Base-by-base conservation (phyloP, 1,140 invertebrate genomes). In the Megathymus violae region DNA sequence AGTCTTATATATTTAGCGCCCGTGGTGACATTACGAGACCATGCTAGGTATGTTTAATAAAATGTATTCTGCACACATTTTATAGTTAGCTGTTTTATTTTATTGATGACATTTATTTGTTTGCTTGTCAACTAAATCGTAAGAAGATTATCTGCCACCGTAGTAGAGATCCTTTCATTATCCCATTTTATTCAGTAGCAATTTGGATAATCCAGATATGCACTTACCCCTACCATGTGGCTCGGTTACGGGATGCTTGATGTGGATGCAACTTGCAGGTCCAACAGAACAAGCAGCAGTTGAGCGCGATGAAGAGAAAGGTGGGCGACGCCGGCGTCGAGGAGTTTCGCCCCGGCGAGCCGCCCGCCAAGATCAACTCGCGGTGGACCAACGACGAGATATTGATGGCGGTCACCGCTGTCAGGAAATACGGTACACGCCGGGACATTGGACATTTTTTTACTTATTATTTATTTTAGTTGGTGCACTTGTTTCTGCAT, bases 371-470 rank as follows among this genome's bases (percentile, higher is more conserved):
- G 70, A 95, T 97, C 36, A 97, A 97, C 85, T 94, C 96, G 0
- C 93, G 97, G 46, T 99, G 98, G 98, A 97, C 96, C 9, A 96
- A 97, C 73, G 98, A 99, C 72, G 98, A 99, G 91, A 89, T 98
- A 5, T 89, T 98, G 5, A 90, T 99, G 60, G 98, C 97, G 7
- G 96, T 98, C 19, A 96, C 98, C 89, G 98, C 97, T 85, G 95
- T 99, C 27, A 93, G 97, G 41, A 97, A 98, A 87, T 99, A 97
- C 91, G 98, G 98, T 73, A 73, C 72, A 71, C 13, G 11, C 11
- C n/a, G n/a, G n/a, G n/a, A n/a, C n/a, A n/a, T n/a, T n/a, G n/a
- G n/a, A n/a, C n/a, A n/a, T n/a, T n/a, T n/a, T n/a, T n/a, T n/a
- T n/a, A n/a, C n/a, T n/a, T n/a, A n/a, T n/a, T n/a, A n/a, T n/a